These are phyloP conservation scores for Clangula hyemalis DNA, from an alignment of 2,797 vertebrate genomes.

Conservation along the genomic window DNA sequence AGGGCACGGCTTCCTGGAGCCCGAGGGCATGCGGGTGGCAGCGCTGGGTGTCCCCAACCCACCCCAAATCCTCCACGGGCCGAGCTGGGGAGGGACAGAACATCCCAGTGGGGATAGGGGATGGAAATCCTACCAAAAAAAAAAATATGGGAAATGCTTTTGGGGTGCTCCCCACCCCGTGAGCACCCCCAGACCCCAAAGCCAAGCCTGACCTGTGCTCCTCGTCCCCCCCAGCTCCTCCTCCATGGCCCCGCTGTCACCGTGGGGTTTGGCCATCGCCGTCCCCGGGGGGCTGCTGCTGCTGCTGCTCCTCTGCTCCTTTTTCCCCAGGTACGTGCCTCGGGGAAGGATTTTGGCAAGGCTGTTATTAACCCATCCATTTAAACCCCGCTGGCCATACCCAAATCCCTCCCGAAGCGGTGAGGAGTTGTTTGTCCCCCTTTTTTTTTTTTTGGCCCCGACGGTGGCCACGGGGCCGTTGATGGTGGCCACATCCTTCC, in stretches of 20 bases:
- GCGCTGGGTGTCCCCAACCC: too few relatives aligned
- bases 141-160: too few relatives aligned
- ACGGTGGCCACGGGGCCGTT: background rate
- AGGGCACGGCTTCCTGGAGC: background rate
- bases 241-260: background rate
- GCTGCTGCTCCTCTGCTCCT: conserved; percentile 7
- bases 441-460: background rate
- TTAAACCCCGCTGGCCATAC: too few relatives aligned
- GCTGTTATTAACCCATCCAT: too few relatives aligned
- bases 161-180: too few relatives aligned
- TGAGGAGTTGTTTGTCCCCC: too few relatives aligned
- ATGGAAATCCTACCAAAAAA: background rate
- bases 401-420: too few relatives aligned
- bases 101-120: background rate
- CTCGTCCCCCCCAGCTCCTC: background rate
- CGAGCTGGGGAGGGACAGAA: background rate
- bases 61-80: background rate
- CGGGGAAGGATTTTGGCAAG: too few relatives aligned
- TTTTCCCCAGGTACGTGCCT: background rate
- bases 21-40: background rate
- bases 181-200: background rate
- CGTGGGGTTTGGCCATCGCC: background rate
- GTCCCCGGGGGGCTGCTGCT: background rate
- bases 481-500: background rate
- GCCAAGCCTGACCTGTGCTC: background rate